phyloP scores from a whole-genome alignment of 1,140 invertebrate species.

The Zophobas atratus region DNA sequence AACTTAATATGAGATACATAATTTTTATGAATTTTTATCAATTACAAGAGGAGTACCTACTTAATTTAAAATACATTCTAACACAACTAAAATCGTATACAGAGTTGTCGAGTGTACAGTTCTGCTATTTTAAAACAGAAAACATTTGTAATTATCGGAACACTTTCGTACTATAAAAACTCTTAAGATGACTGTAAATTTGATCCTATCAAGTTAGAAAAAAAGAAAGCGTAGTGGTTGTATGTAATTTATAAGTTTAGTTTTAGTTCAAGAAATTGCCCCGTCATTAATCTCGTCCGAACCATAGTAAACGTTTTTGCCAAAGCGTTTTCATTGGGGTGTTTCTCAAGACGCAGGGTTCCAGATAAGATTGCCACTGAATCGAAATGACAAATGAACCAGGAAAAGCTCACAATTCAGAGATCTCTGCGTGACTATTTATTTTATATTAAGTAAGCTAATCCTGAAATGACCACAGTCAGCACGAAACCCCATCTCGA shows the following conservation, averaged over 20 bases:
- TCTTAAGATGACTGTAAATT: too few species aligned
- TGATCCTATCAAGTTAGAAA: background rate
- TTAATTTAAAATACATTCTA: too few species aligned
- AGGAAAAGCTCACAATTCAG: slow-evolving; percentile 28
- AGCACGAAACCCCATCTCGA: background rate
- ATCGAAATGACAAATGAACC: slow-evolving; percentile 38
- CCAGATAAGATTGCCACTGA: slow-evolving; percentile 36
- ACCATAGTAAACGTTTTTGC: slow-evolving; percentile 28
- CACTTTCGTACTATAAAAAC: too few species aligned
- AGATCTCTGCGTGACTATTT: slow-evolving; percentile 12
- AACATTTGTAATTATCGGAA: too few species aligned
- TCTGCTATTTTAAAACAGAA: too few species aligned
- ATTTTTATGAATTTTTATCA: too few species aligned
- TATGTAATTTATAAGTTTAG: slow-evolving; percentile 28
- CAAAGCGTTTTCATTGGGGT: slow-evolving; percentile 15
- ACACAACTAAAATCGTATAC: too few species aligned
- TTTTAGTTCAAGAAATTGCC: slow-evolving; percentile 33
- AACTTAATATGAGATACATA: too few species aligned
- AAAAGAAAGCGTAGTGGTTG: background rate
- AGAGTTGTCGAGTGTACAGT: too few species aligned
- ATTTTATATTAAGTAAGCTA: slow-evolving; percentile 26
- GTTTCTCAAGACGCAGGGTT: slow-evolving; percentile 9
- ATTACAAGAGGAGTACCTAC: too few species aligned
- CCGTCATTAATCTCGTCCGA: slow-evolving; percentile 32
- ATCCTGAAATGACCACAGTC: slow-evolving; percentile 23